Percentiles rank a stretch among this genome's conserved stretches.
Conservation (phyloP, 2,888 invertebrate genomes). For the Luperina nickerlii region DNA sequence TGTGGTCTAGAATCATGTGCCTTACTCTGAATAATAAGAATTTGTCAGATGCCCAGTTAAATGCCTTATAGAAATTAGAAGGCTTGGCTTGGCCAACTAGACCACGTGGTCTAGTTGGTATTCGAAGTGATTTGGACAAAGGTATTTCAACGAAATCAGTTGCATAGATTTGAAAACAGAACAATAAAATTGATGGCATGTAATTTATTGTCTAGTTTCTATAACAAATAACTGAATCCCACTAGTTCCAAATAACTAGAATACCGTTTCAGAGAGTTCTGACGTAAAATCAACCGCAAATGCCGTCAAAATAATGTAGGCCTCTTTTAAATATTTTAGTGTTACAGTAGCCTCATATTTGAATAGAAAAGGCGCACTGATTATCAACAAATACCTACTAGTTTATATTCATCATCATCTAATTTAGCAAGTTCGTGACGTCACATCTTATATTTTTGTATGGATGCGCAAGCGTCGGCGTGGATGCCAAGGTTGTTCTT, state of each 20-base stretch:
- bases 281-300: neutral
- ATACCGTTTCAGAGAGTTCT: neutral
- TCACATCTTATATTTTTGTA: conserved; percentile 71
- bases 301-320: neutral
- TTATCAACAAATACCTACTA: conserved; percentile 19
- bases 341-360: neutral
- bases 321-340: neutral
- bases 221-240: conserved; percentile 11
- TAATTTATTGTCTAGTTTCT: conserved; percentile 18
- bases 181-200: conserved; percentile 3
- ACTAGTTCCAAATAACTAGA: conserved; percentile 8
- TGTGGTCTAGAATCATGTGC: neutral
- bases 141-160: conserved; percentile 22
- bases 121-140: conserved; percentile 1
- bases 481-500: conserved; percentile 76
- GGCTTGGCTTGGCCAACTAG: too few relatives aligned
- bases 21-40: neutral
- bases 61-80: too few relatives aligned
- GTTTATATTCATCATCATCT: conserved; percentile 61
- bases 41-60: neutral
- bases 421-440: conserved; percentile 69
- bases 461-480: conserved; percentile 70
- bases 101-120: neutral
- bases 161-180: neutral
- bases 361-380: conserved; percentile 28